phyloP scores from a whole-genome alignment of 2,797 vertebrate genomes.

The Lemur catta region DNA sequence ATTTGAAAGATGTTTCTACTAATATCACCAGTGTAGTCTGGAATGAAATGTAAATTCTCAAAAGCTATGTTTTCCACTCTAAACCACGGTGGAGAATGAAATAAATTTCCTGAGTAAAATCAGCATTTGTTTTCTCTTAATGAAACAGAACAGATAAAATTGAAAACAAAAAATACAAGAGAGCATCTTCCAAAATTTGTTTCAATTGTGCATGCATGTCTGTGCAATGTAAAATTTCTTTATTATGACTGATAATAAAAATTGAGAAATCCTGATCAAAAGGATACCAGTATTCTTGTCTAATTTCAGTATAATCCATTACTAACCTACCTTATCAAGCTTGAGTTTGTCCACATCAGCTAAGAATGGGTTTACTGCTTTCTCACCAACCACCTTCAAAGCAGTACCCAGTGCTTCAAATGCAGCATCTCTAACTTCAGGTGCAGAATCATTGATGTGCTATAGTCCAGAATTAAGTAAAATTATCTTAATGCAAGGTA shows the following conservation, averaged over 20 bases:
- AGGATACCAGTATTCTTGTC: background rate
- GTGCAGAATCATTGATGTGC: slow-evolving; percentile 98
- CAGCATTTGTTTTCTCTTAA: background rate
- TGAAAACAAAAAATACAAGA: background rate
- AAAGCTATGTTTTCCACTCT: slow-evolving; percentile 13
- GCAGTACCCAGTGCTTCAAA: slow-evolving; percentile 97
- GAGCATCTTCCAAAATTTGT: background rate
- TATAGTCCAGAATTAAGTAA: slow-evolving; percentile 75
- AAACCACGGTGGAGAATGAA: slow-evolving; percentile 2
- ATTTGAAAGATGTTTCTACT: slow-evolving; percentile 46
- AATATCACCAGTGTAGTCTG: background rate
- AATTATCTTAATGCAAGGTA: slow-evolving; percentile 44
- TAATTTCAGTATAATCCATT: background rate
- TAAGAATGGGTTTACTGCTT: slow-evolving; percentile 95
- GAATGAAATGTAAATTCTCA: slow-evolving; percentile 29
- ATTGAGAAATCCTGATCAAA: background rate
- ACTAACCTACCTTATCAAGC: slow-evolving; percentile 91
- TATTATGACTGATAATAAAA: background rate
- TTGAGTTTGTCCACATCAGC: slow-evolving; percentile 97
- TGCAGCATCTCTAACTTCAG: slow-evolving; percentile 96
- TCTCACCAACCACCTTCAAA: slow-evolving; percentile 97
- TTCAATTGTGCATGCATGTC: background rate
- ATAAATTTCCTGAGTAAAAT: background rate
- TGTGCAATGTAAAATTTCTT: background rate
- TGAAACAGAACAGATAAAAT: slow-evolving; percentile 4